Evolutionary conservation across 2,888 invertebrate species (phyloP).

Genomic region (Paralinhomoeus sp.): DNA sequence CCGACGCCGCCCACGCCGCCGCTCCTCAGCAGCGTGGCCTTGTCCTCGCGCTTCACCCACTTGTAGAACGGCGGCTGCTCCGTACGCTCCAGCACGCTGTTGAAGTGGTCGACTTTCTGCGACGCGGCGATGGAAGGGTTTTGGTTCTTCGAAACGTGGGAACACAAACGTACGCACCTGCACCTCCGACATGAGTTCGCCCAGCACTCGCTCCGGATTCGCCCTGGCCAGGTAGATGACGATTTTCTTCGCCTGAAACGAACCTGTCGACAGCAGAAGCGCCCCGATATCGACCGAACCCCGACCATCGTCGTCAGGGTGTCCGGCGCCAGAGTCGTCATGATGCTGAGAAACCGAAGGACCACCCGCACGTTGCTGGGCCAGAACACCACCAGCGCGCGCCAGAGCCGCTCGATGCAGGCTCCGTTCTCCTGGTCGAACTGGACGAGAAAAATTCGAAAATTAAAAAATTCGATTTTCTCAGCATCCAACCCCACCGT

Average conservation of each 20-base stretch:
- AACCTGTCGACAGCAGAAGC: slow-evolving; percentile 2
- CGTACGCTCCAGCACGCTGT: slow-evolving; percentile 71
- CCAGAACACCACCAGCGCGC: slow-evolving; percentile 79
- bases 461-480: too few species aligned
- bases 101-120: slow-evolving; percentile 69
- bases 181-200: slow-evolving; percentile 88
- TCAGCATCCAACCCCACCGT: slow-evolving; percentile 14
- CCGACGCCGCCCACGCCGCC: too few species aligned
- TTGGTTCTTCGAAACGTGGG: too few species aligned
- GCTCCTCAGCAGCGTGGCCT: neutral
- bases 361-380: slow-evolving; percentile 90
- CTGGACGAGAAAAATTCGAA: slow-evolving; percentile 31
- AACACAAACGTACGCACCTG: slow-evolving; percentile 36
- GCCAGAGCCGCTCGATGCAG: slow-evolving; percentile 87
- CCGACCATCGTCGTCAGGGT: slow-evolving; percentile 66
- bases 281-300: neutral
- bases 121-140: neutral
- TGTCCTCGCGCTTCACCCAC: slow-evolving; percentile 28
- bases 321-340: slow-evolving; percentile 87
- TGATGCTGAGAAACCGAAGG: slow-evolving; percentile 76
- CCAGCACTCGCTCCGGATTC: slow-evolving; percentile 67
- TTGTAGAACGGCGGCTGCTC: slow-evolving; percentile 95
- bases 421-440: slow-evolving; percentile 84
- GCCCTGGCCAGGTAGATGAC: slow-evolving; percentile 74
- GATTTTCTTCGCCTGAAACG: slow-evolving; percentile 68